phyloP scores from a whole-genome alignment of 2,888 invertebrate genomes.

The Lissonota sp. region DNA sequence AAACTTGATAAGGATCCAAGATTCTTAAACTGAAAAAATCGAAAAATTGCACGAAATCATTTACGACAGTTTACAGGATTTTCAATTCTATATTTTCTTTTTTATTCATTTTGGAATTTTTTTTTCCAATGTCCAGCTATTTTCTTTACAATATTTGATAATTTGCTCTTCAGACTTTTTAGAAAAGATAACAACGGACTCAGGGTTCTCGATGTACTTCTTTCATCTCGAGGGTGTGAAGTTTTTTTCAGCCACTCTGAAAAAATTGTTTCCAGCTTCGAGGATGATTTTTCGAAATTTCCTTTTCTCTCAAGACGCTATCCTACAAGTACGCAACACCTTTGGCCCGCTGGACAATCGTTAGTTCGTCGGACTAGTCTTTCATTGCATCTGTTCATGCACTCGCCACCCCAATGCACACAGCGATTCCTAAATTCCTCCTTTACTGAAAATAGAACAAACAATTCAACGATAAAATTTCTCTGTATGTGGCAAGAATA shows the following conservation, averaged over 20 bases:
- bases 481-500: too few relatives aligned
- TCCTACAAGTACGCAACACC: conserved; percentile 65
- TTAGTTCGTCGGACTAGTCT: background rate
- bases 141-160: too few relatives aligned
- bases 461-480: background rate
- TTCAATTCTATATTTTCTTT: too few relatives aligned
- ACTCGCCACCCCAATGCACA: conserved; percentile 72
- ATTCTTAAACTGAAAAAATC: too few relatives aligned
- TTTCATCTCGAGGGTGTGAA: background rate
- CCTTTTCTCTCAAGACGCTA: background rate
- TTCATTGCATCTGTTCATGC: conserved; percentile 65
- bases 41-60: too few relatives aligned
- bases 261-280: too few relatives aligned
- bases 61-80: too few relatives aligned
- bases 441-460: conserved; percentile 70
- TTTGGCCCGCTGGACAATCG: conserved; percentile 61
- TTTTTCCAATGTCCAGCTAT: too few relatives aligned
- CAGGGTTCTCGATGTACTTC: background rate
- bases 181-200: background rate
- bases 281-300: background rate
- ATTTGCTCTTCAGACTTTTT: too few relatives aligned
- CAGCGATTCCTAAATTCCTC: conserved; percentile 66
- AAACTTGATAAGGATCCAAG: background rate
- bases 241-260: background rate
- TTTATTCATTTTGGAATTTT: too few relatives aligned